Conservation (phyloP, 2,888 invertebrate species). For the Carcina quercana region DNA sequence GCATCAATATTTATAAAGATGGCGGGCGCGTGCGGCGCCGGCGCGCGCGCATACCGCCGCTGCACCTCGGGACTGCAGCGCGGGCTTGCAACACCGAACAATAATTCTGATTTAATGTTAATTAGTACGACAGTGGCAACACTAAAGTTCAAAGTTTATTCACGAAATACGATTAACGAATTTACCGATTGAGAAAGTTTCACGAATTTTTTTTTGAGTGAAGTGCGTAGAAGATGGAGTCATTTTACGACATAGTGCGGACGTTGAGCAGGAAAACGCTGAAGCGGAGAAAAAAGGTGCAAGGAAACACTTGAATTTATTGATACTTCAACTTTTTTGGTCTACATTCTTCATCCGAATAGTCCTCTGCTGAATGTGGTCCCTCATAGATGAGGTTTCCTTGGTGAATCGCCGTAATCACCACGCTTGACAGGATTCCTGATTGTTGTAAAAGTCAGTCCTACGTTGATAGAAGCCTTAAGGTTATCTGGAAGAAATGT, state of each 20-base stretch:
- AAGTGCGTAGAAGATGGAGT: slow-evolving; percentile 41
- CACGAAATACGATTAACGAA: slow-evolving; percentile 1
- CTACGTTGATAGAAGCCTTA: too few relatives aligned
- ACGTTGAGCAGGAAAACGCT: slow-evolving; percentile 63
- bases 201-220: slow-evolving; percentile 7
- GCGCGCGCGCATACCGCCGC: slow-evolving; percentile 44
- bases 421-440: too few relatives aligned
- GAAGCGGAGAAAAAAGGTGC: slow-evolving; percentile 60
- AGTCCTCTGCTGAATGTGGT: too few relatives aligned
- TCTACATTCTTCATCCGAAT: too few relatives aligned
- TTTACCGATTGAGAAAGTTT: slow-evolving; percentile 7
- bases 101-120: slow-evolving; percentile 1
- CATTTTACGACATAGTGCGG: slow-evolving; percentile 59
- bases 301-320: too few relatives aligned
- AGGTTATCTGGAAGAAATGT: too few relatives aligned
- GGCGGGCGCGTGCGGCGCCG: slow-evolving; percentile 29
- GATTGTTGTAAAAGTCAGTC: too few relatives aligned
- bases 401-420: too few relatives aligned
- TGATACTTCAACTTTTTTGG: too few relatives aligned
- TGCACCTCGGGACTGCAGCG: slow-evolving; percentile 58
- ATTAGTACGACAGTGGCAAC: neutral
- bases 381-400: too few relatives aligned
- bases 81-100: slow-evolving; percentile 29
- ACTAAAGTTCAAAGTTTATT: neutral
- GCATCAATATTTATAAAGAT: slow-evolving; percentile 69